Conservation (phyloP, 1,140 invertebrate species). For the Dinoponera quadriceps region DNA sequence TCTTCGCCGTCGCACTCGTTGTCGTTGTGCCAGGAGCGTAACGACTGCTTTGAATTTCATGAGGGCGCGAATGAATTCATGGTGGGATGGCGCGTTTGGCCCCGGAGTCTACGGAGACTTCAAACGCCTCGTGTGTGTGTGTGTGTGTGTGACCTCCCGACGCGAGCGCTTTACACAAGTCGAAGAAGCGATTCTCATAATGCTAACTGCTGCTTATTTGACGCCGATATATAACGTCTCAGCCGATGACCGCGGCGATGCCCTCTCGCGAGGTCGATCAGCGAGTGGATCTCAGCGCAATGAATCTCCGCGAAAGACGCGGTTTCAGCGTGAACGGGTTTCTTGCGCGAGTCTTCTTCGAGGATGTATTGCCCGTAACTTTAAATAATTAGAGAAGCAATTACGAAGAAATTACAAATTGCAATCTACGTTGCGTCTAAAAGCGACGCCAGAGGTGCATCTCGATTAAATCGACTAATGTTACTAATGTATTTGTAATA, state of each 20-base stretch:
- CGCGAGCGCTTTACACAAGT: constrained; percentile 32
- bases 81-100: constrained; percentile 69
- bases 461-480: too few relatives aligned
- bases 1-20: constrained; percentile 58
- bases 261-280: background rate
- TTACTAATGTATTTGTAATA: too few relatives aligned
- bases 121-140: constrained; percentile 62
- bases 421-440: too few relatives aligned
- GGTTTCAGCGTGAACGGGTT: too few relatives aligned
- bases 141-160: constrained; percentile 26
- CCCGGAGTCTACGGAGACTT: constrained; percentile 62
- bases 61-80: constrained; percentile 82
- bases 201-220: constrained; percentile 58
- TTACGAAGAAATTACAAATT: too few relatives aligned
- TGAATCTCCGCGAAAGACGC: background rate
- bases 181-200: constrained; percentile 53
- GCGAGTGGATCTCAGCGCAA: background rate
- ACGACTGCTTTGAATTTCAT: constrained; percentile 83
- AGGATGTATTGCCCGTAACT: too few relatives aligned
- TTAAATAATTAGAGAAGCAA: too few relatives aligned
- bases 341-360: too few relatives aligned
- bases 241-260: background rate
- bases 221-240: constrained; percentile 28
- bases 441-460: too few relatives aligned
- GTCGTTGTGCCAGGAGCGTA: constrained; percentile 77